Base-by-base conservation (phyloP, 2,888 invertebrate genomes). In the Nephrotoma flavescens region DNA sequence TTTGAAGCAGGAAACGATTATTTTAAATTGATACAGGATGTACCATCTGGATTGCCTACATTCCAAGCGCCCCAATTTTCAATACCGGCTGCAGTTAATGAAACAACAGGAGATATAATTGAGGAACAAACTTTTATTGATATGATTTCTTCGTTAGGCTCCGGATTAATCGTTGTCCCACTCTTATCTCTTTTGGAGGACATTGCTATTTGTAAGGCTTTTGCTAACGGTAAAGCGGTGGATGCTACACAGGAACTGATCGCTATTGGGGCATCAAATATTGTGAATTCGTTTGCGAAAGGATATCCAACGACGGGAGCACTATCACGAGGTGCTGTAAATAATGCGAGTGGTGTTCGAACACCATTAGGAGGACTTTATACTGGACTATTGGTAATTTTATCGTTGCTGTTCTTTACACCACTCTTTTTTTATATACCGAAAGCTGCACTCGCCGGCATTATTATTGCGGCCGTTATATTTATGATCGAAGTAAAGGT, bases 221-320 rank as follows among this genome's bases (percentile, higher is more conserved):
- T 97, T 91, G 94, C 95, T 12, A 94, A 95, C 90, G 96, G 96
- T 42, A 95, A 95, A 90, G 93, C 96, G 85, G 95, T 97, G 86
- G 97, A 98, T 91, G 96, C 98, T 44, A 97, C 97, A 47, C 97
- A 98, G 91, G 98, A 98, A 92, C 93, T 98, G 89, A 93, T 98
- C 88, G 97, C 98, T 5, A 94, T 97, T 83, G 97, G 97, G 83
- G 90, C 96, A 6, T 90, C 91, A 87, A 96, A 96, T 91, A 93
- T 98, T 87, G 94, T 95, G 88, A 97, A 96, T 91, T 96, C 96
- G 0, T 97, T 98, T 92, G 95, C 97, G 89, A 95, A 95, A 90
- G 95, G 96, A 0, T 97, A 96, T 88, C 92, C 98, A 9, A 95
- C 96, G 41, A 95, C 96, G 87, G 98, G 96, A 88, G 96, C 96